These are phyloP conservation scores for Cynaeus angustus DNA, from an alignment of 2,888 invertebrate genomes.

Conservation along the genomic window DNA sequence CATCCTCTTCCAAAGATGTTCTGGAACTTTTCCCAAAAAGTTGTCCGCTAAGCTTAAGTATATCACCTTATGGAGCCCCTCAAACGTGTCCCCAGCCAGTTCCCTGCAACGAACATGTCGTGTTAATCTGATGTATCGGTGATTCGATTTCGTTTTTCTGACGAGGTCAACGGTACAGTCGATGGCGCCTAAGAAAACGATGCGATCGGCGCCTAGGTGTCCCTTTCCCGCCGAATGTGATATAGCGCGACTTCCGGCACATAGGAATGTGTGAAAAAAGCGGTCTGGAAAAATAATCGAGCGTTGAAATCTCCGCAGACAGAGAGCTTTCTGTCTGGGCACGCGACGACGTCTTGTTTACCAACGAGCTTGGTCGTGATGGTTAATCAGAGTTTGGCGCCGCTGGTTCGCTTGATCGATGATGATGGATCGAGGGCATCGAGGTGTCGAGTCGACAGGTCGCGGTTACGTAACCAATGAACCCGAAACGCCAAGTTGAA, in stretches of 20 bases:
- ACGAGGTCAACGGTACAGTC: constrained; percentile 46
- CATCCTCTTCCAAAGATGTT: constrained; percentile 83
- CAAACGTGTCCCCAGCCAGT: constrained; percentile 83
- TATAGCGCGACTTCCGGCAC: constrained; percentile 27
- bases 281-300: constrained; percentile 32
- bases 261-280: constrained; percentile 26
- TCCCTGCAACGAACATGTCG: constrained; percentile 74
- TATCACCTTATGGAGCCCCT: constrained; percentile 82
- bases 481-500: too few relatives aligned
- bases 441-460: neutral
- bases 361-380: constrained; percentile 11
- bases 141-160: constrained; percentile 31
- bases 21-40: constrained; percentile 83
- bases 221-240: constrained; percentile 19
- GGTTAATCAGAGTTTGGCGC: constrained; percentile 51
- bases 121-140: constrained; percentile 17
- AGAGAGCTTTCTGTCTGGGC: constrained; percentile 55
- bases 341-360: constrained; percentile 55
- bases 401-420: constrained; percentile 28
- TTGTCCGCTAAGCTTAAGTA: constrained; percentile 89
- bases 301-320: constrained; percentile 55
- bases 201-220: constrained; percentile 20
- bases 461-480: constrained; percentile 6
- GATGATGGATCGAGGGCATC: constrained; percentile 7
- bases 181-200: constrained; percentile 42